These are phyloP conservation scores for Bubalus kerabau DNA, from an alignment of 2,113 vertebrate species.

Conservation along the genomic window DNA sequence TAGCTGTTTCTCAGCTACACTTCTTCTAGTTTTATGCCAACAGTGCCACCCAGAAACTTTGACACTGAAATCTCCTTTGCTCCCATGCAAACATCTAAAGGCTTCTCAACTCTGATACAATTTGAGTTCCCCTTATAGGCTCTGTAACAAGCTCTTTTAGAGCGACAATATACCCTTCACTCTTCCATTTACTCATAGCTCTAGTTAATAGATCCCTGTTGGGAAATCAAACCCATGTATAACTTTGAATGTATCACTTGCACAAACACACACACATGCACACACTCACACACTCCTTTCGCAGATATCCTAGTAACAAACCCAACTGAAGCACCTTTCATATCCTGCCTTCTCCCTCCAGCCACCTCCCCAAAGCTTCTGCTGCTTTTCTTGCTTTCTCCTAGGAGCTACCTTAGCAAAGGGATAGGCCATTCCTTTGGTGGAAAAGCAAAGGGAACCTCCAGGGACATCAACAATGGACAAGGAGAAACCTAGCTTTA, in stretches of 20 bases:
- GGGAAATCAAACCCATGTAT: not conserved
- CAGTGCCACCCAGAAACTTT: not conserved
- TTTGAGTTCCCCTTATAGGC: not conserved
- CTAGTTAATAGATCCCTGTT: not conserved
- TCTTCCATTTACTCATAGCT: not conserved
- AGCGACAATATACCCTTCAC: not conserved
- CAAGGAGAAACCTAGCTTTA: not conserved
- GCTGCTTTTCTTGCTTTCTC: not conserved
- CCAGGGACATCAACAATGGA: not conserved
- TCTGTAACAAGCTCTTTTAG: not conserved
- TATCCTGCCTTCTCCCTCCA: not conserved
- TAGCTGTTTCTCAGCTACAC: not conserved
- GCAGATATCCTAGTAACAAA: not conserved
- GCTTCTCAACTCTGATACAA: not conserved
- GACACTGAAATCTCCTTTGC: not conserved
- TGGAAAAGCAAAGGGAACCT: not conserved
- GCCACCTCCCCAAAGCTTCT: not conserved
- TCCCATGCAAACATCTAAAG: not conserved
- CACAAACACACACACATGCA: not conserved
- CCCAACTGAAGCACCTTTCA: not conserved
- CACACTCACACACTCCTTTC: not conserved
- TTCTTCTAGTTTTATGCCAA: not conserved
- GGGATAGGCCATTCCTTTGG: not conserved
- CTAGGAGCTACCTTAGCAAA: not conserved
- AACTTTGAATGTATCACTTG: conserved; percentile 8